Evolutionary conservation across 2,113 vertebrate species (phyloP).

Genomic region (Ictalurus furcatus): DNA sequence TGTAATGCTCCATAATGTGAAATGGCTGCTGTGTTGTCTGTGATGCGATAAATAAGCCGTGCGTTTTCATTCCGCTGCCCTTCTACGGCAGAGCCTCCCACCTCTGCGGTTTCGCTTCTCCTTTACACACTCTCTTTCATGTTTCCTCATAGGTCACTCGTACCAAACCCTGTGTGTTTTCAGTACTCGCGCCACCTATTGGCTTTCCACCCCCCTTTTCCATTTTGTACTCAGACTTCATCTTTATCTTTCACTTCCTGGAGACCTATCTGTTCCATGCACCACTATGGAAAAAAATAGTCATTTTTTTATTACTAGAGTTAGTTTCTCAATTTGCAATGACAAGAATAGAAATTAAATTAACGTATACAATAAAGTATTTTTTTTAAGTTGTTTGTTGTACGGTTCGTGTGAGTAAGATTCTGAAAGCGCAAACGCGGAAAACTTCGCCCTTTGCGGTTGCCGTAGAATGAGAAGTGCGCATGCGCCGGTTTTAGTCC

Average conservation of each 20-base stretch:
- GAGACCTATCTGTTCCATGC: background rate
- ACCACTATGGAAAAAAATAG: background rate
- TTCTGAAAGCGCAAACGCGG: constrained; percentile 3
- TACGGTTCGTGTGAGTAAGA: background rate
- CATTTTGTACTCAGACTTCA: background rate
- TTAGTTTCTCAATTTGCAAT: too few relatives aligned
- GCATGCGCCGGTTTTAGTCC: constrained; percentile 53
- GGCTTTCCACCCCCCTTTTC: background rate
- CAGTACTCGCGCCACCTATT: background rate
- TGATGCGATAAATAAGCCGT: background rate
- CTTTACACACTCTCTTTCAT: background rate
- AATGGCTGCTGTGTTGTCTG: background rate
- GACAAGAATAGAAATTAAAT: background rate
- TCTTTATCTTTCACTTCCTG: background rate
- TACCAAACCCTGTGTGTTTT: background rate
- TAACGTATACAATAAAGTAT: too few relatives aligned
- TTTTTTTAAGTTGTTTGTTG: too few relatives aligned
- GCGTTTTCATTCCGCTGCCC: background rate
- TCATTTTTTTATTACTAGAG: too few relatives aligned
- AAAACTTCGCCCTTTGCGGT: constrained; percentile 23
- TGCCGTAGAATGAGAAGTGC: constrained; percentile 57
- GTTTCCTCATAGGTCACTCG: constrained; percentile 39
- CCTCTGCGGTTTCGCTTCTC: constrained; percentile 2
- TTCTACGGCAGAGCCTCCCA: background rate
- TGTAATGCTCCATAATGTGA: constrained; percentile 9